phyloP scores from a whole-genome alignment of 2,888 invertebrate species.

The Tubiluchus corallicola region DNA sequence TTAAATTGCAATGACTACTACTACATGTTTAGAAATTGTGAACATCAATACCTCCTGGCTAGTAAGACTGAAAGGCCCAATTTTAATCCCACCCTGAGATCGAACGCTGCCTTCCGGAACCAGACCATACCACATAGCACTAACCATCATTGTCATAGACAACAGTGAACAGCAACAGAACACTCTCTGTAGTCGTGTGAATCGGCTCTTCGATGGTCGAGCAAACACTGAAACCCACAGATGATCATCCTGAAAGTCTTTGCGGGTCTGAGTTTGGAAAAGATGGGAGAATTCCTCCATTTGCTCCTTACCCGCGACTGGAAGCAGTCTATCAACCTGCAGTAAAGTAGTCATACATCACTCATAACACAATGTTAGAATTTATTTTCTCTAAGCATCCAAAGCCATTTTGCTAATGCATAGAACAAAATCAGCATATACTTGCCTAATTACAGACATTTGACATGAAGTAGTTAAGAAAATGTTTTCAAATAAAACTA shows the following conservation, averaged over 20 bases:
- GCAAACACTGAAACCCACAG: conserved; percentile 36
- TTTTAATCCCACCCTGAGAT: no score
- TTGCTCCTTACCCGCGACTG: conserved; percentile 32
- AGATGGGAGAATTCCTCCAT: conserved; percentile 31
- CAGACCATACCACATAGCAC: conserved; percentile 34
- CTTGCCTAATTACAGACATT: no score
- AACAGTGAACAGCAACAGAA: conserved; percentile 34
- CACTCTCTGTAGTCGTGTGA: conserved; percentile 33
- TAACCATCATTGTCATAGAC: conserved; percentile 34
- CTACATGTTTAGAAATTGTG: no score
- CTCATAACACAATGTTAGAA: no score
- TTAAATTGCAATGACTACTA: no score
- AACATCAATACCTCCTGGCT: no score
- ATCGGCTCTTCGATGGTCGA: conserved; percentile 32
- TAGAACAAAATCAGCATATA: no score
- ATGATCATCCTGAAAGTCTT: conserved; percentile 33
- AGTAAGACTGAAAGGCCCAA: conserved; percentile 33
- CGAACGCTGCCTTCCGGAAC: no score
- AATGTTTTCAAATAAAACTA: no score
- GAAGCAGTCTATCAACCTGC: conserved; percentile 34
- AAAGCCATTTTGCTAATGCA: no score
- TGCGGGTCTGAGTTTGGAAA: conserved; percentile 28
- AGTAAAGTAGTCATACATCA: conserved; percentile 9
- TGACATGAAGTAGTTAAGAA: no score
- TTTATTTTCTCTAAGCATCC: no score